phyloP scores from a whole-genome alignment of 2,888 invertebrate genomes.

The Drosophila formosana region DNA sequence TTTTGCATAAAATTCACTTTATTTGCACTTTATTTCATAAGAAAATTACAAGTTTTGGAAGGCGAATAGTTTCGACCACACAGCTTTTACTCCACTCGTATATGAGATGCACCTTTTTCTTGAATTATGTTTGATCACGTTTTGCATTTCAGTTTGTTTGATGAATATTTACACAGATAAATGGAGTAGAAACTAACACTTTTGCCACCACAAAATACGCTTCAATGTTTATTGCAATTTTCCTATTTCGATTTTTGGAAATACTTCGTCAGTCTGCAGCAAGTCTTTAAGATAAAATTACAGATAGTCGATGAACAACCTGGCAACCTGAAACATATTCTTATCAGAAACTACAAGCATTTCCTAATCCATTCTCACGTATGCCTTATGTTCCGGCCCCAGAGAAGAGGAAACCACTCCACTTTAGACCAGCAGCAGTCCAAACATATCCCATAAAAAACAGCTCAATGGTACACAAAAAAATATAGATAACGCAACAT shows the following conservation, averaged over 20 bases:
- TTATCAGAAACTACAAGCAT: slow-evolving; percentile 31
- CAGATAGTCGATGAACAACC: neutral
- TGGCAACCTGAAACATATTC: neutral
- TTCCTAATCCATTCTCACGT: slow-evolving; percentile 42
- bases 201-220: neutral
- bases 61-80: slow-evolving; percentile 44
- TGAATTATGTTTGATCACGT: slow-evolving; percentile 82
- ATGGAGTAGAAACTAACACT: slow-evolving; percentile 20
- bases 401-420: slow-evolving; percentile 10
- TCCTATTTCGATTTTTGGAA: neutral
- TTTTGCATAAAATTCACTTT: slow-evolving; percentile 80
- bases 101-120: slow-evolving; percentile 50
- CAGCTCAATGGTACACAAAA: slow-evolving; percentile 77
- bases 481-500: slow-evolving; percentile 73
- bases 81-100: slow-evolving; percentile 13
- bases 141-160: slow-evolving; percentile 53
- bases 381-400: slow-evolving; percentile 38
- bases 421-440: slow-evolving; percentile 33
- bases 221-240: neutral
- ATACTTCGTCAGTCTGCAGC: neutral
- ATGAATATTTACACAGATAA: slow-evolving; percentile 12
- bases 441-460: slow-evolving; percentile 71
- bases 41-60: slow-evolving; percentile 64
- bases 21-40: slow-evolving; percentile 75
- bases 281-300: neutral